phyloP scores from a whole-genome alignment of 2,888 invertebrate species.

The Andrena chrysosceles region DNA sequence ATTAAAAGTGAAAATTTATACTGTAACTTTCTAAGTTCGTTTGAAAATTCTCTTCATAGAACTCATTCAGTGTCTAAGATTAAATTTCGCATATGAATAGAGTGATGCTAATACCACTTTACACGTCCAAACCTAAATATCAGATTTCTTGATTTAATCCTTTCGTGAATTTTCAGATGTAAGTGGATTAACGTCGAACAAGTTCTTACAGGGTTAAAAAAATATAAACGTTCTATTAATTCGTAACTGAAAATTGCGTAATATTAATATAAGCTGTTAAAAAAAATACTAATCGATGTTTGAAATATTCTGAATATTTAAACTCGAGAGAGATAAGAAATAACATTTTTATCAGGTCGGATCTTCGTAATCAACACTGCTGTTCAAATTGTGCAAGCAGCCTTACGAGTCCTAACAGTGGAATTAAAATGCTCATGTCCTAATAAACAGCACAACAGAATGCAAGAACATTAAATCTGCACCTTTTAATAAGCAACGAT shows the following conservation, averaged over 20 bases:
- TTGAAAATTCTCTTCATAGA: too few relatives aligned
- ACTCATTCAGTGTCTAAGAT: too few relatives aligned
- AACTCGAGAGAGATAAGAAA: background rate
- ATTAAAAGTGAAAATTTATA: too few relatives aligned
- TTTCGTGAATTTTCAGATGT: background rate
- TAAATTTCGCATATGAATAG: too few relatives aligned
- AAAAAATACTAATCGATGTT: background rate
- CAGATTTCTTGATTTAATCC: constrained; percentile 22
- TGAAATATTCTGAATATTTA: background rate
- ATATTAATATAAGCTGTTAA: background rate
- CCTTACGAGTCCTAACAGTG: background rate
- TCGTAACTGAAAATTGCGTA: background rate
- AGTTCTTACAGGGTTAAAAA: background rate
- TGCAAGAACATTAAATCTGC: constrained; percentile 44
- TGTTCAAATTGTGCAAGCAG: background rate
- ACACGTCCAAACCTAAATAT: background rate
- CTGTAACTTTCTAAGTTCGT: too few relatives aligned
- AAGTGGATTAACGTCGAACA: background rate
- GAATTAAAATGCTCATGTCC: constrained; percentile 13
- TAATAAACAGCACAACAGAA: background rate
- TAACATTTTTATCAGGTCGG: background rate
- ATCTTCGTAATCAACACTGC: background rate
- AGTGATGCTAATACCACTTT: background rate
- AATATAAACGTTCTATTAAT: background rate
- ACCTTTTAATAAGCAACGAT: constrained; percentile 14